These are phyloP conservation scores for Danio rerio DNA, from an alignment of 2,113 vertebrate genomes.

Conservation along the genomic window GRCz12tu NC_133194.1:33788501-33789000, in stretches of 20 bases:
- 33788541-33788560: conserved; percentile 49
- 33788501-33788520: conserved; percentile 50
- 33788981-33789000: too few species aligned
- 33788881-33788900: conserved; percentile 22
- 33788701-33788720: conserved; percentile 28
- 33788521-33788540: conserved; percentile 51
- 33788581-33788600: conserved; percentile 50
- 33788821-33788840: conserved; percentile 39
- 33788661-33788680: conserved; percentile 15
- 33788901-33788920: conserved; percentile 10
- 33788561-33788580: conserved; percentile 33
- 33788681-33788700: conserved; percentile 31
- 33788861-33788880: neutral
- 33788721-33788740: conserved; percentile 52
- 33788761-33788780: conserved; percentile 46
- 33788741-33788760: conserved; percentile 21
- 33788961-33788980: too few species aligned
- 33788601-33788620: conserved; percentile 25
- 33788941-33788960: too few species aligned
- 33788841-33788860: neutral
- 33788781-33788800: conserved; percentile 48
- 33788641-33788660: conserved; percentile 42
- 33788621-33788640: conserved; percentile 61
- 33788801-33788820: conserved; percentile 48
- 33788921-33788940: neutral